Conservation (phyloP, 2,797 vertebrate species). For the Sebastes oblongus region DNA sequence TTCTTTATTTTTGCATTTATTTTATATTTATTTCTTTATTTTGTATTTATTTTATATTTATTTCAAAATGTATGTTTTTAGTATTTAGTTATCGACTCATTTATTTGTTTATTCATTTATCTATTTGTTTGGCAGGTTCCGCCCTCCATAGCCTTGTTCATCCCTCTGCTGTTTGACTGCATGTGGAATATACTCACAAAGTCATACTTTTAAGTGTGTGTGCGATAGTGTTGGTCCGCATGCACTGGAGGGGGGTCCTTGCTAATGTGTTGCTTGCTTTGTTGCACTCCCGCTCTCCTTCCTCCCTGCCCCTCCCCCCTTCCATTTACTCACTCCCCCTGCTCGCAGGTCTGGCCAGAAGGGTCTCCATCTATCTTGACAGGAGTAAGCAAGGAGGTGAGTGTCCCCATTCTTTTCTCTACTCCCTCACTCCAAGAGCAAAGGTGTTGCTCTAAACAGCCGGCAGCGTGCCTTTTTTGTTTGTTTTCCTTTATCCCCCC, state of each 20-base stretch:
- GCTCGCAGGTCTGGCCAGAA: constrained; percentile 90
- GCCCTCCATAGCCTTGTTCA: constrained; percentile 52
- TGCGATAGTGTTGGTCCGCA: constrained; percentile 39
- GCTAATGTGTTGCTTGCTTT: constrained; percentile 77
- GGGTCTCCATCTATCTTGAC: constrained; percentile 95
- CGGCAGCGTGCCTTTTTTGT: neutral
- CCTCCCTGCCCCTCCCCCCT: constrained; percentile 7
- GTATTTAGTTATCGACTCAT: too few species aligned
- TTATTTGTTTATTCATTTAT: too few species aligned
- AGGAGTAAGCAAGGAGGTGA: constrained; percentile 95
- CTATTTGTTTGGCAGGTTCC: too few species aligned
- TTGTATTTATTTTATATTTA: too few species aligned
- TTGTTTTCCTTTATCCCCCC: constrained; percentile 5
- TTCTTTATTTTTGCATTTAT: too few species aligned
- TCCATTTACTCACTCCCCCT: constrained; percentile 15
- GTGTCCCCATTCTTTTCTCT: constrained; percentile 75
- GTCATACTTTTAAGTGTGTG: constrained; percentile 30
- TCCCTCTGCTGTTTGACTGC: constrained; percentile 36
- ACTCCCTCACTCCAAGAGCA: constrained; percentile 24
- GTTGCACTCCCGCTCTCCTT: constrained; percentile 51
- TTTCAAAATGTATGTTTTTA: too few species aligned
- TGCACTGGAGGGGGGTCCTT: constrained; percentile 40
- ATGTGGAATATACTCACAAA: constrained; percentile 24
- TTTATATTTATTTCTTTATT: too few species aligned
- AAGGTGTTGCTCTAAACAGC: constrained; percentile 29